These are phyloP conservation scores for Acipenser oxyrinchus DNA, from an alignment of 2,797 vertebrate genomes.

Conservation along the genomic window DNA sequence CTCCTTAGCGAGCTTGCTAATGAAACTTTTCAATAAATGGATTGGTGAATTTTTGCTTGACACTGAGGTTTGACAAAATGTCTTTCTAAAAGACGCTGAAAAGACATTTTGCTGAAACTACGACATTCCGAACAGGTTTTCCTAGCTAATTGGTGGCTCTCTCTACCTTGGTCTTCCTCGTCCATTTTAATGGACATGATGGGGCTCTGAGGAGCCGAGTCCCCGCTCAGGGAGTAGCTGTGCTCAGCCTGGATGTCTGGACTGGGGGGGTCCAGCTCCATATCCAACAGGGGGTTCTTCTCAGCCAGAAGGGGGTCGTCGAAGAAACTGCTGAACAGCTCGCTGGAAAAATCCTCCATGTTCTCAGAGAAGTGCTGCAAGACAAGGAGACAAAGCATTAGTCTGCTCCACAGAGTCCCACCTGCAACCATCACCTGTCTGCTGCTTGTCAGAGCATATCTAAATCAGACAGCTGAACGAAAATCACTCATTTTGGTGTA, in stretches of 20 bases:
- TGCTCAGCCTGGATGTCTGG: slow-evolving; percentile 94
- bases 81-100: too few relatives aligned
- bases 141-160: too few relatives aligned
- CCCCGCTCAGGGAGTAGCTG: slow-evolving; percentile 94
- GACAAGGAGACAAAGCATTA: slow-evolving; percentile 21
- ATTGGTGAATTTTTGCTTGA: too few relatives aligned
- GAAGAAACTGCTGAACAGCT: slow-evolving; percentile 95
- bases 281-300: slow-evolving; percentile 80
- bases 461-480: too few relatives aligned
- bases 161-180: slow-evolving; percentile 68
- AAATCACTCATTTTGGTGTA: background rate
- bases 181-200: slow-evolving; percentile 89
- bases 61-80: too few relatives aligned
- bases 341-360: slow-evolving; percentile 97
- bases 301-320: slow-evolving; percentile 90
- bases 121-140: too few relatives aligned
- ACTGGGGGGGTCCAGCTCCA: slow-evolving; percentile 81
- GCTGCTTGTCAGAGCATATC: too few relatives aligned
- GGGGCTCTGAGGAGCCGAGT: slow-evolving; percentile 94
- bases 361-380: slow-evolving; percentile 88
- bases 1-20: too few relatives aligned
- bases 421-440: too few relatives aligned
- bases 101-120: too few relatives aligned
- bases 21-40: too few relatives aligned
- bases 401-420: too few relatives aligned